Base-by-base conservation (phyloP, 2,797 vertebrate genomes). In the Hoplostethus mediterraneus region DNA sequence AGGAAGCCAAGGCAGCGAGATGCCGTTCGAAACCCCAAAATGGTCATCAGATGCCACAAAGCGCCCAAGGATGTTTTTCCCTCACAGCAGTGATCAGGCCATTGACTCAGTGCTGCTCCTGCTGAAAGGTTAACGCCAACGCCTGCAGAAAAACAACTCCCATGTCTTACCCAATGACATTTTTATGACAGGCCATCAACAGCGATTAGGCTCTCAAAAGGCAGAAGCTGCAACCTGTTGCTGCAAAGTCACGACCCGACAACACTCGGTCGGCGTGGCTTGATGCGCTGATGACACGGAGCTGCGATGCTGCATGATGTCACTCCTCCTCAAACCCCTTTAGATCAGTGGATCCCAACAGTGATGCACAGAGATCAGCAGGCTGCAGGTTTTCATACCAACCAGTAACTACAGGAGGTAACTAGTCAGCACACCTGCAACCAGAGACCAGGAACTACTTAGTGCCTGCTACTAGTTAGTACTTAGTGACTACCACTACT, bases 181-280 rank as follows among this genome's bases (percentile, higher is more conserved):
- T 59, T 60, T 57, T 55, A 66, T 71, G 68, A 65, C 61, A 65
- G 63, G 47, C 51, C 13, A 51, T 67, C 47, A 6, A 25, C 42
- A 54, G 67, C 67, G 62, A 67, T 67, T 67, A 62, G 42, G 60
- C 38, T 36, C 52, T 49, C 17, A 52, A 61, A 62, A 49, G 42
- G 54, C 51, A 66, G 51, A 53, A 21, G 44, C n/a, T 47, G 12
- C 17, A 38, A 71, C 67, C 54, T 70, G 67, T 66, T 77, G 63
- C 63, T 56, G 56, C 33, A 36, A 21, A 21, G 21, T 1, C 21
- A 21, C 21, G 21, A 21, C 21, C 21, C n/a, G n/a, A n/a, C n/a
- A n/a, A n/a, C n/a, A n/a, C n/a, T n/a, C n/a, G n/a, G n/a, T n/a
- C n/a, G 21, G 21, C 21, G 21, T 21, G 21, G 21, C 21, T 21